Base-by-base conservation (phyloP, 2,888 invertebrate genomes). In the Chloroclysta siterata region DNA sequence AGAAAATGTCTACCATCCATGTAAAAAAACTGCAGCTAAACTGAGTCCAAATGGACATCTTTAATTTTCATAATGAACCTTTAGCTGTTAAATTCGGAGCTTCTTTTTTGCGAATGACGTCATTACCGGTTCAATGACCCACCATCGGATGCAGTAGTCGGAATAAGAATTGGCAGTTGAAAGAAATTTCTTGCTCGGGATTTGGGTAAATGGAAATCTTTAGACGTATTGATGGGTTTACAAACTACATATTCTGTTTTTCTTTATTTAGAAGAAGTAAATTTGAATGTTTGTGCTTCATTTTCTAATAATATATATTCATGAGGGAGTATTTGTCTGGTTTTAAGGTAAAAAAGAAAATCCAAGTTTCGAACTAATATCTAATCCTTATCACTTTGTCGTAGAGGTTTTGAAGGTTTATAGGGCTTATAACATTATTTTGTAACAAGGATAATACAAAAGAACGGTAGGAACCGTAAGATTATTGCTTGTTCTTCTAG, bases 51-150 rank as follows among this genome's bases (percentile, higher is more conserved):
- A 51, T 44, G 5, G 14, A 6, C 17, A 36, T 6, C 0, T 6
- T 39, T 36, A 55, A 51, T 33, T 22, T 22, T 13, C 14, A 36
- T 41, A 33, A 48, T 29, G 14, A 2, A 48, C 46, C n/a, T 54
- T 51, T 0, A 14, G 4, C 15, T 54, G 44, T 61, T 46, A 55
- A 10, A 39, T 61, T 55, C 15, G 15, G 28, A 39, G 29, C 2
- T 36, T 39, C 5, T 28, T 51, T 53, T 64, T 50, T 50, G 60
- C 64, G 13, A 52, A 64, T 60, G 59, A 64, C 63, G 63, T 64
- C 60, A 64, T 41, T 0, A 28, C 33, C 17, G 14, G 59, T 55
- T 60, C 36, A 33, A 47, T 60, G 55, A 52, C 63, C 59, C 39
- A 39, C 28, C 51, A 51, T 50, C 55, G 50, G 56, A 46, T 60